Evolutionary conservation across 2,888 invertebrate species (phyloP), one percentile per base, ranked within the genome.

Genomic region (Neoscelio sp.): DNA sequence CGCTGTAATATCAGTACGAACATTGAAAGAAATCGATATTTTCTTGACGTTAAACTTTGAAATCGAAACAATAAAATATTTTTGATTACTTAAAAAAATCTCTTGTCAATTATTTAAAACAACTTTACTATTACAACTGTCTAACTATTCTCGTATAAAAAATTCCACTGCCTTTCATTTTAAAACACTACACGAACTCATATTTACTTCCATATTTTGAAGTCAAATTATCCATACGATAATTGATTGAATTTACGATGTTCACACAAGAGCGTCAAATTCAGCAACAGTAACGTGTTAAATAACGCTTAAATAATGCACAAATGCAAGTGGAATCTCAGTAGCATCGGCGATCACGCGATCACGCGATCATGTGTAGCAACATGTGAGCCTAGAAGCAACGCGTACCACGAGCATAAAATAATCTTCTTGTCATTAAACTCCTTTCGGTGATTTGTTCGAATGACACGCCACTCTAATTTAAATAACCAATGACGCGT

Each of bases 261-360:
- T 60, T 70, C 38, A 50, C 58, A 17, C 30, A 23, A 73, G 13
- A 56, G 48, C 46, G 54, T 48, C 18, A 68, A 56, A 26, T 60
- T 76, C 54, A 52, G 38, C 15, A 42, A 52, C 42, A 60, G 26
- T 38, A 52, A 54, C 33, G 54, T 60, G 60, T 60, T 71, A 65
- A 77, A 70, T 70, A 62, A 70, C 50, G 60, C 58, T 71, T 70
- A 71, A 77, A 71, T 73, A 71, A 78, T 78, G 52, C 52, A 71
- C 65, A 60, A 67, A 54, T 67, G 64, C 64, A 50, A 42, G 67
- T 44, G 64, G 40, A 70, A 70, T 76, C 62, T 56, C 40, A 17
- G 65, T 30, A 40, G 52, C 33, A 50, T 76, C 48, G 13, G 15
- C 8, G 17, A 30, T 62, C 62, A 62, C 68, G 68, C 68, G 68